Base-by-base conservation (phyloP, 1,140 invertebrate genomes). In the Heliconius himera region DNA sequence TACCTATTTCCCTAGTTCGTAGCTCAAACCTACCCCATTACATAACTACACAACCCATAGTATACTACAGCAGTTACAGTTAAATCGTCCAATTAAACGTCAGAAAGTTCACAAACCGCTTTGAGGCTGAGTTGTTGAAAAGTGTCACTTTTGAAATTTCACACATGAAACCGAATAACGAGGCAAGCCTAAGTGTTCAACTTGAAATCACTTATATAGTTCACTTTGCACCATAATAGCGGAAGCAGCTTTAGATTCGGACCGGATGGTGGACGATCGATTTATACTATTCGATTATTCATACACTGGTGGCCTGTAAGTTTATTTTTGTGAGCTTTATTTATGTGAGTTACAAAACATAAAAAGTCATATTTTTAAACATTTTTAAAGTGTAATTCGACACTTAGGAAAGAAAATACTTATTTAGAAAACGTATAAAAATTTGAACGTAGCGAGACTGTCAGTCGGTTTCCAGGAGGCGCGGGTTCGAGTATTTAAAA, bases 161-260 rank as follows among this genome's bases (percentile, higher is more conserved):
- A 76, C 56, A 78, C 56, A 80, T 78, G 75, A 77, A 74, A 77
- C 66, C 73, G 70, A 49, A 82, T 84, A 86, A 86, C 82, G 76
- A 85, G 74, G 71, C 66, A 81, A 86, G 41, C 83, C 83, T 26
- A 76, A 82, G 77, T 85, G 78, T 80, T 80, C 81, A 81, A 85
- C 81, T 85, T 82, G 33, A 66, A 80, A 83, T 84, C 77, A 83
- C 78, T 83, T 83, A 81, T 66, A 66, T n/a, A 66, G 22, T 66
- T 66, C 60, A 66, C 60, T 66, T 66, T 66, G 60, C 13, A 22
- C 22, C n/a, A 66, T 66, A 66, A 66, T 66, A 13, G 60, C 26
- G 8, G 60, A 29, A 16, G 60, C 60, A 29, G 60, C 11, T 66
- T 29, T 66, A n/a, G n/a, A 60, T 22, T 60, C 26, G 3, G 60